Conservation (phyloP, 2,113 vertebrate species). For the Psephotus haematonotus region DNA sequence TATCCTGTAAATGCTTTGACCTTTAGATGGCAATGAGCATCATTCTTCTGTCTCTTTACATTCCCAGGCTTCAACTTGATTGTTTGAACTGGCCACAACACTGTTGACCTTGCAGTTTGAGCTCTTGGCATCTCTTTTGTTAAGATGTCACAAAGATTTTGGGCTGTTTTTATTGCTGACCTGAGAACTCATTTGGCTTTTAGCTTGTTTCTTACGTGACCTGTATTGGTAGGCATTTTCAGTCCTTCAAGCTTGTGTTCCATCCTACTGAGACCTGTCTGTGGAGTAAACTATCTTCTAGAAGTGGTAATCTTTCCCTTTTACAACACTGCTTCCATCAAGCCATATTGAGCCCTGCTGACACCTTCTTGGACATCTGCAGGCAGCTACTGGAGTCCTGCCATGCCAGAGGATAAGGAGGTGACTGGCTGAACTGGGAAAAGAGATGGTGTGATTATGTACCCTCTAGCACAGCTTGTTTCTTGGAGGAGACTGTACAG, state of each 20-base stretch:
- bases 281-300: neutral
- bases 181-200: constrained; percentile 68
- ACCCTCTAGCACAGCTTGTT: neutral
- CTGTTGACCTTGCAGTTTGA: constrained; percentile 71
- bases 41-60: constrained; percentile 47
- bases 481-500: constrained; percentile 24
- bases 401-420: constrained; percentile 8
- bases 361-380: constrained; percentile 43
- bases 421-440: neutral
- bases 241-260: neutral
- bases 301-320: neutral
- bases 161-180: constrained; percentile 72
- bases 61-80: constrained; percentile 46
- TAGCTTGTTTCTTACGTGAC: constrained; percentile 50
- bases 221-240: neutral
- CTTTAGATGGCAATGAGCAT: neutral
- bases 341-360: constrained; percentile 5
- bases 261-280: neutral
- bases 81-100: constrained; percentile 71
- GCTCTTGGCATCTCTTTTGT: constrained; percentile 70
- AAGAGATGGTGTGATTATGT: neutral
- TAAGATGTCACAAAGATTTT: constrained; percentile 76
- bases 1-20: constrained; percentile 18
- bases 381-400: constrained; percentile 25
- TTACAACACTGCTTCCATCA: constrained; percentile 30